Conservation (phyloP, 1,140 invertebrate genomes). For the Cheumatopsyche charites region DNA sequence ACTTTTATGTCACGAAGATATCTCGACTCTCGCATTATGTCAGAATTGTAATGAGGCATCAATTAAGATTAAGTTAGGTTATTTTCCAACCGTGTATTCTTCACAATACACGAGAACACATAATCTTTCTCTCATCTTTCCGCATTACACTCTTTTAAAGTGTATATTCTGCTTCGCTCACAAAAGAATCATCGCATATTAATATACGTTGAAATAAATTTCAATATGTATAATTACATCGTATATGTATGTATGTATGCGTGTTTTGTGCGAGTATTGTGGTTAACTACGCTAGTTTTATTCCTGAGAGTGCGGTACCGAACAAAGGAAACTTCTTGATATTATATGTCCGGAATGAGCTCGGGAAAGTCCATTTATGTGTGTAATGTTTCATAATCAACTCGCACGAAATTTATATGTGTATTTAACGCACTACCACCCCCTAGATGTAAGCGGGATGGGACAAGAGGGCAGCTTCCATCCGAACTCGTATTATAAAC, state of each 20-base stretch:
- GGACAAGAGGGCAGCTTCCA: not conserved
- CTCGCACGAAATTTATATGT: conserved; percentile 32
- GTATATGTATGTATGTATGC: too few relatives aligned
- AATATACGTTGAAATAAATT: too few relatives aligned
- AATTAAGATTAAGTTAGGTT: conserved; percentile 45
- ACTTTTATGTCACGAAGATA: conserved; percentile 32
- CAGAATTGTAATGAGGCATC: conserved; percentile 49
- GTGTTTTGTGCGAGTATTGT: too few relatives aligned
- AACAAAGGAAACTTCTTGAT: conserved; percentile 22
- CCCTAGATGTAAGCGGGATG: not conserved
- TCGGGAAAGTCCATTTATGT: conserved; percentile 22
- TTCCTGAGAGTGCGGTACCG: conserved; percentile 10
- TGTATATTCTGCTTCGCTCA: too few relatives aligned
- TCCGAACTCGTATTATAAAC: conserved; percentile 39
- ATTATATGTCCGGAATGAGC: conserved; percentile 1
- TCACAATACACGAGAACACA: too few relatives aligned
- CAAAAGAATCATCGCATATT: too few relatives aligned
- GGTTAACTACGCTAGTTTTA: conserved; percentile 16
- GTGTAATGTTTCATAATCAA: conserved; percentile 38
- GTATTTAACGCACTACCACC: conserved; percentile 15
- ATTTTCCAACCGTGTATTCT: too few relatives aligned
- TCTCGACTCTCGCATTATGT: conserved; percentile 45
- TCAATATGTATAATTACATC: too few relatives aligned
- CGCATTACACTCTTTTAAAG: too few relatives aligned
- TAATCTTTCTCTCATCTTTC: too few relatives aligned